Conservation (phyloP, 1,140 invertebrate species). For the Drosophila repleta region DNA sequence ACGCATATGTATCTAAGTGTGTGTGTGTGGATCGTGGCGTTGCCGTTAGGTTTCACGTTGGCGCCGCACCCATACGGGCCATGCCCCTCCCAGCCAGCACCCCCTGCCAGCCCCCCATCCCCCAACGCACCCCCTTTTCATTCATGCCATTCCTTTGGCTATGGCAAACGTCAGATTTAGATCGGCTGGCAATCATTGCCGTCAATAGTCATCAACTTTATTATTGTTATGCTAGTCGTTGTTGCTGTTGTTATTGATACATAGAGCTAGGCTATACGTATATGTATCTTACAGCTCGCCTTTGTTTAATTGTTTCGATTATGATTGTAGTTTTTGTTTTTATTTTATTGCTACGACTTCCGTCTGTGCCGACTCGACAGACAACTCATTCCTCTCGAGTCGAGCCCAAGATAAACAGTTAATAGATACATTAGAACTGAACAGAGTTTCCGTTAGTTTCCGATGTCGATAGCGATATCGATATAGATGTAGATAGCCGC, state of each 20-base stretch:
- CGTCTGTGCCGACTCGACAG: neutral
- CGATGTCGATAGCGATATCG: too few species aligned
- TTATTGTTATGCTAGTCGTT: slow-evolving; percentile 46
- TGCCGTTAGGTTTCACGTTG: slow-evolving; percentile 73
- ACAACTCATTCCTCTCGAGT: slow-evolving; percentile 1
- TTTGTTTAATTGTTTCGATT: slow-evolving; percentile 72
- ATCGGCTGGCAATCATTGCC: slow-evolving; percentile 34
- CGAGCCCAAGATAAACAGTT: neutral
- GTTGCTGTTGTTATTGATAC: slow-evolving; percentile 32
- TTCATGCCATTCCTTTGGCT: slow-evolving; percentile 16
- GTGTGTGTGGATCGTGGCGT: slow-evolving; percentile 51
- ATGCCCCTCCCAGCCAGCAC: slow-evolving; percentile 26
- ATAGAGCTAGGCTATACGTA: slow-evolving; percentile 2
- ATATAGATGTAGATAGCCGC: too few species aligned
- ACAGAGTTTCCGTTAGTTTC: too few species aligned
- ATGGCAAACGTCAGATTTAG: slow-evolving; percentile 37
- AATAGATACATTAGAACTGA: too few species aligned
- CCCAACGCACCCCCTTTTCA: neutral
- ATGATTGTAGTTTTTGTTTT: slow-evolving; percentile 53
- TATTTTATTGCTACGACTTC: slow-evolving; percentile 9
- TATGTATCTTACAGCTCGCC: slow-evolving; percentile 38
- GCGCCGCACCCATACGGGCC: slow-evolving; percentile 63
- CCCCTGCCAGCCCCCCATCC: too few species aligned
- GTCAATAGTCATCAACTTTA: slow-evolving; percentile 31
- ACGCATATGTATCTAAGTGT: slow-evolving; percentile 23